These are phyloP conservation scores for Eupithecia tripunctaria DNA, from an alignment of 2,888 invertebrate genomes.

Conservation along the genomic window DNA sequence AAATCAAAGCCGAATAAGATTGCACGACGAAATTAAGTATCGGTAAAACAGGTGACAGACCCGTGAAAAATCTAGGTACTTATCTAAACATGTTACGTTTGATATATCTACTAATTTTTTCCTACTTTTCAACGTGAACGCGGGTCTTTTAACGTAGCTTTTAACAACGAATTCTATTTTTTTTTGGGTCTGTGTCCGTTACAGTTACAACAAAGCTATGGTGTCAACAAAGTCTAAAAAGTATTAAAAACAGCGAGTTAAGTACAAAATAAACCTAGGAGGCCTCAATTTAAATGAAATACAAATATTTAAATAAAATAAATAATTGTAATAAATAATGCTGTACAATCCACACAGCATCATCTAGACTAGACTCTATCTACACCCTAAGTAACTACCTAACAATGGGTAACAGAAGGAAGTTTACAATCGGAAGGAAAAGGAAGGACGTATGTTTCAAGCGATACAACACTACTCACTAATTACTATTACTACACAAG, in stretches of 20 bases:
- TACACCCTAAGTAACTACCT: background rate
- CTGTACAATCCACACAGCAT: constrained; percentile 1
- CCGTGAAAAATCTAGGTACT: background rate
- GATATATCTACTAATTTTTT: background rate
- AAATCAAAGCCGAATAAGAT: constrained; percentile 39
- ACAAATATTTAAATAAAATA: background rate
- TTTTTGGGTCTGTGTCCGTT: background rate
- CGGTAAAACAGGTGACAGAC: background rate
- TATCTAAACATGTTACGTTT: background rate
- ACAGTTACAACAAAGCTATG: background rate
- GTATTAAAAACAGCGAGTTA: background rate
- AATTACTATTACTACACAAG: constrained; percentile 9
- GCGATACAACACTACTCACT: background rate
- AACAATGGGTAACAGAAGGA: background rate
- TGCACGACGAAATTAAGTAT: constrained; percentile 11
- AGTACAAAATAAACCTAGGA: background rate
- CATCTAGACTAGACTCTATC: too few relatives aligned
- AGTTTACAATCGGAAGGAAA: constrained; percentile 1
- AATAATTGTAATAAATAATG: background rate
- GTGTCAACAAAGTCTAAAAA: background rate
- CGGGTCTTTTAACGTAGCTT: background rate
- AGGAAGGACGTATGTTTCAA: background rate
- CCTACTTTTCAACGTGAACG: background rate
- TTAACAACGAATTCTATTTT: background rate
- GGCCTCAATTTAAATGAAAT: background rate